Conservation (phyloP, 1,140 invertebrate genomes). For the Nixonia krombeini region DNA sequence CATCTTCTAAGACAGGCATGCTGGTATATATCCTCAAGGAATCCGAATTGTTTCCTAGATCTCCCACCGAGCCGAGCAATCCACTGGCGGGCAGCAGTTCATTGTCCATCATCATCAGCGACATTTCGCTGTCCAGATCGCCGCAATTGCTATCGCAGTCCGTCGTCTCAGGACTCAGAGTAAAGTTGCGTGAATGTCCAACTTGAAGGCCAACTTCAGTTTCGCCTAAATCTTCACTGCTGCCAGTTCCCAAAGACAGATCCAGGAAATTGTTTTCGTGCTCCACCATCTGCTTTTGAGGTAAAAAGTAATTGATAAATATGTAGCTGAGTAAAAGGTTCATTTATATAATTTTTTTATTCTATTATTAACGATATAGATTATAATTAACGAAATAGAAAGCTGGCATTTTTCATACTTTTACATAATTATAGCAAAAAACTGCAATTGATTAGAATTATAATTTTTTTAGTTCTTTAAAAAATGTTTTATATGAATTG, state of each 20-base stretch:
- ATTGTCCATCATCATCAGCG: constrained; percentile 81
- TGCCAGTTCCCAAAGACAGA: constrained; percentile 76
- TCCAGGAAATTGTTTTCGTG: constrained; percentile 78
- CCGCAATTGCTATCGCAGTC: constrained; percentile 92
- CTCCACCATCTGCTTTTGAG: constrained; percentile 72
- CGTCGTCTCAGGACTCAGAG: constrained; percentile 94
- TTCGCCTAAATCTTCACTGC: constrained; percentile 79
- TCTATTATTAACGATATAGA: too few species aligned
- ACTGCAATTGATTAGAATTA: too few species aligned
- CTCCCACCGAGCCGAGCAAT: constrained; percentile 71
- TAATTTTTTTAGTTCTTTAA: too few species aligned
- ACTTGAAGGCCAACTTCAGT: constrained; percentile 78
- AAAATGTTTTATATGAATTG: too few species aligned
- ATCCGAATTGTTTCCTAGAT: constrained; percentile 74
- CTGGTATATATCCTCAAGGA: constrained; percentile 75
- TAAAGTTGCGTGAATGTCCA: constrained; percentile 84
- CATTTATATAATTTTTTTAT: too few species aligned
- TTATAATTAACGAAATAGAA: too few species aligned
- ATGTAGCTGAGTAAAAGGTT: too few species aligned
- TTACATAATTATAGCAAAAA: too few species aligned
- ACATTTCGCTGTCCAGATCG: constrained; percentile 87
- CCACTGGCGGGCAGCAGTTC: constrained; percentile 72
- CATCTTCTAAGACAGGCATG: constrained; percentile 97
- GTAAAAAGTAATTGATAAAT: too few species aligned
- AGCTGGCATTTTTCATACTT: too few species aligned